Percentiles rank a stretch among this genome's conserved stretches.
Conservation (phyloP, 2,113 vertebrate species). For the Deroptyus accipitrinus region DNA sequence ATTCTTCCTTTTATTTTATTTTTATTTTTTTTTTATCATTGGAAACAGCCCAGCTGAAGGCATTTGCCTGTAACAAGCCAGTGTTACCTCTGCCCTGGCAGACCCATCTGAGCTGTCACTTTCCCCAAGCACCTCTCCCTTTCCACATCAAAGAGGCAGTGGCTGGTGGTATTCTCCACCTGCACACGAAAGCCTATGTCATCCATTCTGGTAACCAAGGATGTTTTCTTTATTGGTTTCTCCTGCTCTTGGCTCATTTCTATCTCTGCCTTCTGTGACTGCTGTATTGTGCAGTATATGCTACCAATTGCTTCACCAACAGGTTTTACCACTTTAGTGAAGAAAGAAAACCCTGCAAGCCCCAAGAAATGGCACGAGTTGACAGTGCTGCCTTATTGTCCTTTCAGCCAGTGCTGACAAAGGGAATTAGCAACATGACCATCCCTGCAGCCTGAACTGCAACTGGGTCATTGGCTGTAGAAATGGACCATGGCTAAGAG, state of each 20-base stretch:
- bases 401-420: background rate
- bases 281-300: background rate
- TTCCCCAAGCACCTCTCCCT: constrained; percentile 17
- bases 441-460: background rate
- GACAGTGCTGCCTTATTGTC: background rate
- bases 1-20: background rate
- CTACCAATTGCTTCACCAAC: background rate
- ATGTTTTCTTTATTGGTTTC: constrained; percentile 3
- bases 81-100: background rate
- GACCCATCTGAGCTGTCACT: background rate
- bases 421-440: background rate
- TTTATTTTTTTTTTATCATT: background rate
- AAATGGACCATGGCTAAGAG: background rate
- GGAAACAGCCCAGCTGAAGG: background rate
- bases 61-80: background rate
- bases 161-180: background rate
- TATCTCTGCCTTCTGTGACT: background rate
- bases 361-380: background rate
- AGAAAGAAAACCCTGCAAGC: background rate
- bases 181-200: constrained; percentile 4
- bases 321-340: background rate
- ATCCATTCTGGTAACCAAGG: background rate
- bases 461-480: background rate
- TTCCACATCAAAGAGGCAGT: constrained; percentile 19
- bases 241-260: background rate